These are phyloP conservation scores for Eupeodes luniger DNA, from an alignment of 2,888 invertebrate genomes.

Conservation along the genomic window DNA sequence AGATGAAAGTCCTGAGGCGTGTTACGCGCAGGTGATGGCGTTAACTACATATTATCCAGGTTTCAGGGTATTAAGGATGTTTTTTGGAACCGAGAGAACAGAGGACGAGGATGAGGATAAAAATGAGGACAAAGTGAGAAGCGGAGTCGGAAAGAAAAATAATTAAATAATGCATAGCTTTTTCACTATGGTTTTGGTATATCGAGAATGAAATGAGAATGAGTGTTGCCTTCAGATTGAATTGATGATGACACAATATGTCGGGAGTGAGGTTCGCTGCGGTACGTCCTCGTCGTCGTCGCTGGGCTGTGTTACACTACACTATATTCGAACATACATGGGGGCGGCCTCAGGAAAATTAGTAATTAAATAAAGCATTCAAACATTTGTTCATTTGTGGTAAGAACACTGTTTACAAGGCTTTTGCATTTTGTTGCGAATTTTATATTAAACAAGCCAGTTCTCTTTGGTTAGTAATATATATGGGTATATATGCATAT, in stretches of 20 bases:
- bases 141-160: conserved; percentile 39
- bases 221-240: conserved; percentile 50
- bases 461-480: background rate
- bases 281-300: too few species aligned
- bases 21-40: conserved; percentile 67
- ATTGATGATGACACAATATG: conserved; percentile 30
- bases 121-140: background rate
- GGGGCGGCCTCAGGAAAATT: conserved; percentile 27
- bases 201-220: background rate
- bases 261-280: background rate
- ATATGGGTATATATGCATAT: too few species aligned
- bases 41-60: conserved; percentile 59
- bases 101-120: background rate
- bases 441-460: conserved; percentile 1
- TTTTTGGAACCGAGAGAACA: background rate
- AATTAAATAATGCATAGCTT: conserved; percentile 68
- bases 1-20: conserved; percentile 53
- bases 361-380: conserved; percentile 60
- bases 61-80: conserved; percentile 43
- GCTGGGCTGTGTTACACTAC: background rate
- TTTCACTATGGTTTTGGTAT: conserved; percentile 5
- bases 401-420: conserved; percentile 1
- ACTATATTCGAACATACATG: background rate
- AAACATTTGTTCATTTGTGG: conserved; percentile 39
- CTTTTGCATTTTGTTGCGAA: conserved; percentile 14